Evolutionary conservation across 53 echinoderm and acorn worm species (phyloP).

Genomic region (Pentamera pediparva): DNA sequence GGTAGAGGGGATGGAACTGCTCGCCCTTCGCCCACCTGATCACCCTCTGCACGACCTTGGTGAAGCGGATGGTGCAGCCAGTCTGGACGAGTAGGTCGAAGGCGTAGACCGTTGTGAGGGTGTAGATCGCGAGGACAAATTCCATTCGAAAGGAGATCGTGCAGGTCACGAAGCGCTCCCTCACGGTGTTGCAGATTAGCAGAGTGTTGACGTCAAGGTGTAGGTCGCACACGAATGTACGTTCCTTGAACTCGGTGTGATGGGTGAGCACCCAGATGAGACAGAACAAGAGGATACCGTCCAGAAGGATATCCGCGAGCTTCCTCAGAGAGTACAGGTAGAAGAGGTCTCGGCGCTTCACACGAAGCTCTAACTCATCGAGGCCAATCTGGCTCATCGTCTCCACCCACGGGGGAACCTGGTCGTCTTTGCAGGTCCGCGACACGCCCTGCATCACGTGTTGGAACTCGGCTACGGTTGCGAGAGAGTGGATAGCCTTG

Average conservation of each 20-base stretch:
- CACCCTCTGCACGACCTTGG: background rate
- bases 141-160: conserved; percentile 7
- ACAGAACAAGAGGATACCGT: background rate
- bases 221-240: conserved; percentile 2
- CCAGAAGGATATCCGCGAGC: background rate
- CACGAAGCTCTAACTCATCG: background rate
- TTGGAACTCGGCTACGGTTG: conserved; percentile 3
- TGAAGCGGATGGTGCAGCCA: background rate
- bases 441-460: background rate
- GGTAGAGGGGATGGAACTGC: background rate
- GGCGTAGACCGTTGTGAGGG: background rate
- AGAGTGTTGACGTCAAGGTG: background rate
- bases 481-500: background rate
- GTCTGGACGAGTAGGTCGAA: background rate
- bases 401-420: background rate
- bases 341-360: background rate
- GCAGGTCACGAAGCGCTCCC: background rate
- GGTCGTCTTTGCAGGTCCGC: background rate
- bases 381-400: background rate
- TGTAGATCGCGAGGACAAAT: background rate
- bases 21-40: background rate
- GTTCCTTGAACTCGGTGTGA: background rate
- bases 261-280: background rate
- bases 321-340: background rate
- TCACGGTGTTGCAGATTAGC: background rate